Conservation (phyloP, 2,113 vertebrate genomes). For the Falco punctatus region DNA sequence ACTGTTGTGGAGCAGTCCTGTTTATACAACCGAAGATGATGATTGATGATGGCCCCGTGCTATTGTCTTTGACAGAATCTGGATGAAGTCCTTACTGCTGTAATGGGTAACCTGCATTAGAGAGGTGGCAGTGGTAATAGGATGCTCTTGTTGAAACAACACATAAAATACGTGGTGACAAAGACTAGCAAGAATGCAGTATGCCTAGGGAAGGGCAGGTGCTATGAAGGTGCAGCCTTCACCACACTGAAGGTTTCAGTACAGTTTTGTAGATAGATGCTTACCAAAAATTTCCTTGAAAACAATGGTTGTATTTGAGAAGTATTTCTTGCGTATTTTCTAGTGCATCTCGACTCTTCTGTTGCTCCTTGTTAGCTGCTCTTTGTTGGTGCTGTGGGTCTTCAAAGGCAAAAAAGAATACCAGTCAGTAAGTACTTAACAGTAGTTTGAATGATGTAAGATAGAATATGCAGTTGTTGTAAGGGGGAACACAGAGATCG, state of each 20-base stretch:
- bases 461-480: neutral
- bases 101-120: neutral
- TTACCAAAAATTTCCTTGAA: neutral
- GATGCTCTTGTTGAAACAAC: neutral
- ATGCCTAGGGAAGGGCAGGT: neutral
- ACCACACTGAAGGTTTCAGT: neutral
- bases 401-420: slow-evolving; percentile 31
- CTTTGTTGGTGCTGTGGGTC: neutral
- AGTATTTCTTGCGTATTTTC: neutral
- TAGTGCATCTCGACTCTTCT: neutral
- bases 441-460: slow-evolving; percentile 34
- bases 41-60: neutral
- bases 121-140: neutral
- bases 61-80: neutral
- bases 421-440: slow-evolving; percentile 52
- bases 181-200: neutral
- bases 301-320: neutral
- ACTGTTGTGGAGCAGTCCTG: neutral
- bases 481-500: neutral
- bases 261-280: neutral
- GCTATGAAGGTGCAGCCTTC: neutral
- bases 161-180: neutral
- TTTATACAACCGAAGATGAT: neutral
- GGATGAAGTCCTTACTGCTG: neutral
- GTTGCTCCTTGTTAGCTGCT: neutral